phyloP scores from a whole-genome alignment of 2,888 invertebrate species.

The Rutpela maculata region DNA sequence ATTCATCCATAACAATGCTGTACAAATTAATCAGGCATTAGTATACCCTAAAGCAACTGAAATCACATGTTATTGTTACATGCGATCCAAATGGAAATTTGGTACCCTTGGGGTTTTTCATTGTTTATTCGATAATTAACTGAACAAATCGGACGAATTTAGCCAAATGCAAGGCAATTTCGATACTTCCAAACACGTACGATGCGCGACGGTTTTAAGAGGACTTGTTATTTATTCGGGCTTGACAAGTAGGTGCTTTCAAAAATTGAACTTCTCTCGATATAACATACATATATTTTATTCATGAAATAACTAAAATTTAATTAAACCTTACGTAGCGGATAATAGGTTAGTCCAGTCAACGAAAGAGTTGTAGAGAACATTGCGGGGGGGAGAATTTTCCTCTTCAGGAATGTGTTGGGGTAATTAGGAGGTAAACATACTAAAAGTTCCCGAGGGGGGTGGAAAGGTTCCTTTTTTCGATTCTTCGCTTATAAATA shows the following conservation, averaged over 20 bases:
- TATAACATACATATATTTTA: too few species aligned
- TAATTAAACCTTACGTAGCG: too few species aligned
- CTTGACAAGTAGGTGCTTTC: neutral
- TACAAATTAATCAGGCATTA: constrained; percentile 64
- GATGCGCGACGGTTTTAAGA: neutral
- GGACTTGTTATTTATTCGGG: neutral
- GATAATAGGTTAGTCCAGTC: too few species aligned
- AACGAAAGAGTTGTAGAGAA: too few species aligned
- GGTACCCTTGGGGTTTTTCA: constrained; percentile 58
- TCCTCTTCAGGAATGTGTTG: too few species aligned
- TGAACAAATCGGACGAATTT: constrained; percentile 59
- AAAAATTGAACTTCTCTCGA: neutral
- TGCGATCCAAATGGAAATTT: constrained; percentile 63
- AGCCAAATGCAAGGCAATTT: constrained; percentile 46
- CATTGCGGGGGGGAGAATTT: too few species aligned
- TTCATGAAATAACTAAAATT: too few species aligned
- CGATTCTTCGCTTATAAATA: too few species aligned
- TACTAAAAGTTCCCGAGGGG: too few species aligned
- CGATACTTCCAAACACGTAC: neutral
- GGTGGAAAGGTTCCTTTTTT: too few species aligned
- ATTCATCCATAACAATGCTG: constrained; percentile 48
- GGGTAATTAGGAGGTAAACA: too few species aligned
- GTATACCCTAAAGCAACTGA: constrained; percentile 60
- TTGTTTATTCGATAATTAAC: constrained; percentile 64
- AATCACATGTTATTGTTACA: constrained; percentile 67